Evolutionary conservation across 1,140 invertebrate genomes (phyloP).

Genomic region (Brachionus plicatilis): DNA sequence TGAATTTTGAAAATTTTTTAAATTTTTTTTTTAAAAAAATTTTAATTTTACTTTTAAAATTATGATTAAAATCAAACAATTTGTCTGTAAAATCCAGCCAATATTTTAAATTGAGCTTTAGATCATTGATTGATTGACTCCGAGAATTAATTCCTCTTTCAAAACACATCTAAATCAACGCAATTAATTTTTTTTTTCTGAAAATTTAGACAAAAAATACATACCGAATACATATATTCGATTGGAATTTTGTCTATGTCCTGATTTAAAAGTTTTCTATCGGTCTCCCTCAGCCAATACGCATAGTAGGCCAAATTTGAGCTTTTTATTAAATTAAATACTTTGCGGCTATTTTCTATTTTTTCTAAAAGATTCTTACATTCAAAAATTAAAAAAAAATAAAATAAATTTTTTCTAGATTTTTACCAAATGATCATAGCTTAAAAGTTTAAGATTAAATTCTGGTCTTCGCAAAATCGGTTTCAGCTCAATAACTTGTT

Average conservation of each 20-base stretch:
- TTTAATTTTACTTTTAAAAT: conserved; percentile 11
- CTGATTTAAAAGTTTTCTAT: not conserved
- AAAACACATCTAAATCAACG: not conserved
- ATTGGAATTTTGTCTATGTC: conserved; percentile 1
- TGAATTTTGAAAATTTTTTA: not conserved
- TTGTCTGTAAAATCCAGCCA: conserved; percentile 7
- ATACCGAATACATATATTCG: not conserved
- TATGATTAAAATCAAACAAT: not conserved
- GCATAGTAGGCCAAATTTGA: conserved; percentile 26
- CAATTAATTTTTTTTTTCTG: not conserved
- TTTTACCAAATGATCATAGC: conserved; percentile 11
- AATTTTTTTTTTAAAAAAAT: not conserved
- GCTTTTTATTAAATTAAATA: not conserved
- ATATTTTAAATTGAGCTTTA: not conserved
- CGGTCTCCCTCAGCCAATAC: conserved; percentile 11
- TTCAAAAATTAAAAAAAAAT: not conserved
- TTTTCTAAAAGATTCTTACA: not conserved
- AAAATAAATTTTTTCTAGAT: not conserved
- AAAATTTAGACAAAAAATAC: not conserved
- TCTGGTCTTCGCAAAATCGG: not conserved
- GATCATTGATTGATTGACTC: not conserved
- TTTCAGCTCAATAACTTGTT: not conserved
- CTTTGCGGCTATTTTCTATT: not conserved
- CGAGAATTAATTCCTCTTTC: conserved; percentile 28
- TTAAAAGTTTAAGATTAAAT: not conserved